Evolutionary conservation across 2,113 vertebrate genomes (phyloP).

Genomic region (Ciconia maguari): DNA sequence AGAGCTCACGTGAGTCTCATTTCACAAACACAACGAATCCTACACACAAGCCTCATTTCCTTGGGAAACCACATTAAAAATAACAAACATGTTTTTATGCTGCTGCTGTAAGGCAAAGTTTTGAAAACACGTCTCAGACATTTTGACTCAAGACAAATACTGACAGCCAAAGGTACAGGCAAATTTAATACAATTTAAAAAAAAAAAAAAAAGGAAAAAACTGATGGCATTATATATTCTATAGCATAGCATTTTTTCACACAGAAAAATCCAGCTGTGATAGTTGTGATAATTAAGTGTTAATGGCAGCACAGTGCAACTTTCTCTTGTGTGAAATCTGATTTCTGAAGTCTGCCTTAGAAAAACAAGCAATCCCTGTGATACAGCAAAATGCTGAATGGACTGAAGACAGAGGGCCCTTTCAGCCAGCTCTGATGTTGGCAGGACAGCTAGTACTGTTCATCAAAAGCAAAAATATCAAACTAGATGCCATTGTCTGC

Average conservation of each 20-base stretch:
- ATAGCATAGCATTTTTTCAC: background rate
- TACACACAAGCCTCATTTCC: background rate
- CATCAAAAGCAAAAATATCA: background rate
- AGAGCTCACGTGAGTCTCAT: background rate
- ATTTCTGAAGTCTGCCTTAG: slow-evolving; percentile 20
- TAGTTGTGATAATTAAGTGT: background rate
- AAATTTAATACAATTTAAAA: background rate
- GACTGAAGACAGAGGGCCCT: slow-evolving; percentile 1
- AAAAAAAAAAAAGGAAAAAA: background rate
- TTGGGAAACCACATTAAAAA: slow-evolving; percentile 41
- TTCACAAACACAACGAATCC: background rate
- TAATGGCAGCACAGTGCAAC: background rate
- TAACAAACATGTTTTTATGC: background rate
- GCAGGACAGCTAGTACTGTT: slow-evolving; percentile 5
- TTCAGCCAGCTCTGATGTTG: slow-evolving; percentile 32
- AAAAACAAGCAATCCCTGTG: slow-evolving; percentile 10
- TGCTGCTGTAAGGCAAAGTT: background rate
- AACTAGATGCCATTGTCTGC: background rate
- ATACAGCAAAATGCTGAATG: background rate
- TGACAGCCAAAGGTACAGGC: background rate
- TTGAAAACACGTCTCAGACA: background rate
- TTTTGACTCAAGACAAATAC: background rate
- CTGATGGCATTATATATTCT: background rate
- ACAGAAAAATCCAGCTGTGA: background rate
- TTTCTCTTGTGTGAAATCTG: slow-evolving; percentile 10